phyloP scores from a whole-genome alignment of 64 coral and sea anemone genomes.

The Montipora foliosa region DNA sequence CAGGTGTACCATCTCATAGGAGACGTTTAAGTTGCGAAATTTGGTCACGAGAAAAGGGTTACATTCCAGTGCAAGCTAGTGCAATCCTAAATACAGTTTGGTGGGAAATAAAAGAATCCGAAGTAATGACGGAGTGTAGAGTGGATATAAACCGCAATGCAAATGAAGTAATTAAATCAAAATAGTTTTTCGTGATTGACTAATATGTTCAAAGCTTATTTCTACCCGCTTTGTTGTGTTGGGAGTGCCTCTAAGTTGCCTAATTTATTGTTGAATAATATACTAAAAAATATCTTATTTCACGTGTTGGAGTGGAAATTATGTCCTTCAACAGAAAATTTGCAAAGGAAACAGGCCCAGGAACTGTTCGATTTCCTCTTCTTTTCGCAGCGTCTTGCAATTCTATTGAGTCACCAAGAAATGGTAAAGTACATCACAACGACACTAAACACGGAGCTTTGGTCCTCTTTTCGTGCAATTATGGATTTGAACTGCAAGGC shows the following conservation, averaged over 20 bases:
- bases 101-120: not conserved
- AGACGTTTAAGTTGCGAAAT: not conserved
- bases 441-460: not conserved
- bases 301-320: too few species aligned
- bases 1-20: not conserved
- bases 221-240: too few species aligned
- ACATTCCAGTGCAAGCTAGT: not conserved
- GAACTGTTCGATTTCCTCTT: not conserved
- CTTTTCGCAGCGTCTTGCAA: not conserved
- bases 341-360: too few species aligned
- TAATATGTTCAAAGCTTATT: not conserved
- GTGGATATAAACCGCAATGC: conserved; percentile 10
- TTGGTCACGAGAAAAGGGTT: not conserved
- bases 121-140: conserved; percentile 27
- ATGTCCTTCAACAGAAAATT: too few species aligned
- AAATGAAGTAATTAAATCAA: not conserved
- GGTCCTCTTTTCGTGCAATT: not conserved
- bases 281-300: too few species aligned
- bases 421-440: not conserved
- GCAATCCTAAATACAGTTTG: not conserved
- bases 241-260: too few species aligned
- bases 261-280: too few species aligned
- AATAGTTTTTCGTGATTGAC: not conserved
- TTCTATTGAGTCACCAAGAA: not conserved
- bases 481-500: conserved; percentile 20